phyloP scores from a whole-genome alignment of 92 coral and sea anemone genomes.

The Actinostola sp. region DNA sequence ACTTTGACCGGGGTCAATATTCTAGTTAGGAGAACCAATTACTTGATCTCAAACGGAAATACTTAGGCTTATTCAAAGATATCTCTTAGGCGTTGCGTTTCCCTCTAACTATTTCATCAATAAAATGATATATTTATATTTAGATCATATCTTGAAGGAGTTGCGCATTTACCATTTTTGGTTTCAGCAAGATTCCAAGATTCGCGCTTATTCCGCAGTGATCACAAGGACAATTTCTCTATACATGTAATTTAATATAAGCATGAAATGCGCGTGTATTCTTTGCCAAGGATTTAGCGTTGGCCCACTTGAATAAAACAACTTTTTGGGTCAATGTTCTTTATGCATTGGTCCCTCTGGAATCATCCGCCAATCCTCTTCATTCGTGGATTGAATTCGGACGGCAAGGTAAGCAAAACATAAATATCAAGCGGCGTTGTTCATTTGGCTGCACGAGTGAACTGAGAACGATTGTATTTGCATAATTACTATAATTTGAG shows the following conservation, averaged over 20 bases:
- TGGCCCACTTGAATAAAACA: constrained; percentile 18
- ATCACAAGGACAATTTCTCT: not conserved
- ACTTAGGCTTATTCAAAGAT: not conserved
- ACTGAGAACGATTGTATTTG: constrained; percentile 4
- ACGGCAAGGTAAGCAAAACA: not conserved
- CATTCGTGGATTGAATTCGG: not conserved
- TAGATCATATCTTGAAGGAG: not conserved
- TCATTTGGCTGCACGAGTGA: not conserved
- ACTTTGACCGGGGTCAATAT: constrained; percentile 22
- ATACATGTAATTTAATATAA: constrained; percentile 8
- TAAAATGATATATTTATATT: not conserved
- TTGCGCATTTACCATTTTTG: not conserved
- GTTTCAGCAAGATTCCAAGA: not conserved
- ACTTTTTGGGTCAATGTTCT: constrained; percentile 5
- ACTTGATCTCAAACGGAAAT: constrained; percentile 15
- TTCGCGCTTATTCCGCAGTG: not conserved
- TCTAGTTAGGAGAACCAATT: constrained; percentile 11
- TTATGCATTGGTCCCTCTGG: constrained; percentile 13
- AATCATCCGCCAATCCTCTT: not conserved
- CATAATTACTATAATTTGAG: constrained; percentile 8
- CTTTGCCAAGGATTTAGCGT: constrained; percentile 32
- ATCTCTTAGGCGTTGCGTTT: not conserved
- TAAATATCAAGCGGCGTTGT: not conserved
- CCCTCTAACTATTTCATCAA: not conserved
- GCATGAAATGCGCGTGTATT: constrained; percentile 9